A percentile compares a stretch with the other conserved stretches of the same genome.
Evolutionary conservation across 2,113 vertebrate species (phyloP).

Genomic region (Cathartes aura): DNA sequence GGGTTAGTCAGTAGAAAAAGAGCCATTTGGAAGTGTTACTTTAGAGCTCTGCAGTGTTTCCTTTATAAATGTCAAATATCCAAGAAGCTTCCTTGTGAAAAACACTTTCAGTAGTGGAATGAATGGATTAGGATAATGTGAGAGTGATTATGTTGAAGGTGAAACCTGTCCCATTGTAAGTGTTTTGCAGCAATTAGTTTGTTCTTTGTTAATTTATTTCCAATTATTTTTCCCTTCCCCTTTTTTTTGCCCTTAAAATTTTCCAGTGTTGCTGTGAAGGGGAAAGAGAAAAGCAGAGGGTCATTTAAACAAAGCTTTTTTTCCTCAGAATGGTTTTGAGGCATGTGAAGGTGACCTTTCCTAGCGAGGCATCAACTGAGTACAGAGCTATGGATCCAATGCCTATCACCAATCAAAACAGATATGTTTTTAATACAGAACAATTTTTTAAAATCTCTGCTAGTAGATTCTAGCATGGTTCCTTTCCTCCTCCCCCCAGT

Average conservation of each 20-base stretch:
- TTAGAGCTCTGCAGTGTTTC: not conserved
- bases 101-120: not conserved
- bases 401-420: not conserved
- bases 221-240: not conserved
- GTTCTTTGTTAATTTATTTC: not conserved
- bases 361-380: not conserved
- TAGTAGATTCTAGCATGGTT: not conserved
- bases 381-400: not conserved
- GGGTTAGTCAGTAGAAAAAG: not conserved
- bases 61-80: not conserved
- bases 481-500: not conserved
- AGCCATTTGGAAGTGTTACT: not conserved
- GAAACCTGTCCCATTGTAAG: not conserved
- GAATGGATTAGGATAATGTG: not conserved
- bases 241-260: not conserved
- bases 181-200: not conserved
- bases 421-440: not conserved
- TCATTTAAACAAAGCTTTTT: not conserved
- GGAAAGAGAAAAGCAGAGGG: not conserved
- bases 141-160: not conserved
- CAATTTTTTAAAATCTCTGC: not conserved
- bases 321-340: not conserved
- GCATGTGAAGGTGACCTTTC: not conserved
- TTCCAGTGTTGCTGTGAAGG: not conserved
- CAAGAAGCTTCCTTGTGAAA: not conserved